Evolutionary conservation across 2,113 vertebrate species (phyloP), one percentile per base, ranked within the genome.

Genomic region (Rhabdornis inornatus): DNA sequence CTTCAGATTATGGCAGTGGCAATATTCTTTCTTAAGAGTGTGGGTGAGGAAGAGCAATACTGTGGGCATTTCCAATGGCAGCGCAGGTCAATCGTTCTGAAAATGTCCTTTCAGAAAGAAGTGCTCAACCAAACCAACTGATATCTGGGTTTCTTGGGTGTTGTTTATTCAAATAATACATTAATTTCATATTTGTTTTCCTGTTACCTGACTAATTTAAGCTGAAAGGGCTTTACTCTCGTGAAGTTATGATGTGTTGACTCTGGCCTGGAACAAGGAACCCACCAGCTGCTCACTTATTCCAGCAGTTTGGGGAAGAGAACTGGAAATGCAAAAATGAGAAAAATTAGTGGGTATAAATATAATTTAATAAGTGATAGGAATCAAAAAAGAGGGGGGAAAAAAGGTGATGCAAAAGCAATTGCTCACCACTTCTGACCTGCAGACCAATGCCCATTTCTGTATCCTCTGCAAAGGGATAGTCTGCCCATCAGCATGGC

Each of bases 11-110:
- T 35, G 47, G 24, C 65, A 90, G 66, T 83, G 76, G 57, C 47
- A 87, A 56, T 96, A 60, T 93, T 96, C 63, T 93, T 93, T 90
- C 79, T 42, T 68, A 90, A 75, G 52, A 61, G 47, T 89, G 55
- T 88, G 60, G n/a, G 42, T 95, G 40, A 84, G 28, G 52, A 92
- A 77, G 31, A 88, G 28, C 49, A 22, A 35, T 57, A n/a, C 5
- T 39, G 47, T 20, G 60, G 61, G 37, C 63, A 75, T 69, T 94
- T 94, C 52, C 83, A 82, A 21, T 90, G 90, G 69, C 64, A 83
- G 83, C 37, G 61, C 4, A 44, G 91, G 71, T 83, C 66, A 95
- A 28, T 93, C 44, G 64, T 90, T 79, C 35, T 50, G 30, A 90
- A 91, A 61, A 47, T 72, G 18, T 49, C 50, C 75, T 96, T 97